Conservation (phyloP, 2,113 vertebrate species). For the Albula glossodonta region DNA sequence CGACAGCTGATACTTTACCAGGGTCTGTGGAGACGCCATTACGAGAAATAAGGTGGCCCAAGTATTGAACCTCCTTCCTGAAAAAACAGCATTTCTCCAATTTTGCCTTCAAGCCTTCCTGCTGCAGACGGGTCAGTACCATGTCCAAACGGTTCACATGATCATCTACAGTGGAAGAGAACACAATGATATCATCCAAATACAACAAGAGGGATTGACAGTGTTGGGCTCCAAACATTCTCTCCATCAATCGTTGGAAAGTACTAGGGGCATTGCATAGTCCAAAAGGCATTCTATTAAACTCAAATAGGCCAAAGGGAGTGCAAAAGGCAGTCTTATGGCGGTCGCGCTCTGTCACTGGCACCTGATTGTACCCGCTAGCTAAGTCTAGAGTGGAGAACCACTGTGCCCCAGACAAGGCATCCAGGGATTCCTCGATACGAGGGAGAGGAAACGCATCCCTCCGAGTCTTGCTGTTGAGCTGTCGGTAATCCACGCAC, state of each 20-base stretch:
- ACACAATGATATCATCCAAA: too few relatives aligned
- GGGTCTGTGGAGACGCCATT: background rate
- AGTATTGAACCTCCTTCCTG: background rate
- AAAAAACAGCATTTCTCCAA: background rate
- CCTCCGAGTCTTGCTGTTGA: background rate
- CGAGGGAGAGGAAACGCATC: background rate
- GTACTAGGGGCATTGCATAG: background rate
- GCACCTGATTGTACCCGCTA: background rate
- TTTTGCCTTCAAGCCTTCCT: too few relatives aligned
- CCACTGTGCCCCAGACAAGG: too few relatives aligned
- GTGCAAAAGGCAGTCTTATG: background rate
- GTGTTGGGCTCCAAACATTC: too few relatives aligned
- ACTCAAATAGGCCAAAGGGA: too few relatives aligned
- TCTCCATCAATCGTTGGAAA: background rate
- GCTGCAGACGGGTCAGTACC: too few relatives aligned
- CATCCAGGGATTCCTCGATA: constrained; percentile 3
- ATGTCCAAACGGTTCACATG: too few relatives aligned
- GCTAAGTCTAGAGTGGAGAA: background rate
- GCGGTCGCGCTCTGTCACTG: background rate
- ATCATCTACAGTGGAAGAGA: too few relatives aligned
- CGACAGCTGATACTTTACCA: background rate
- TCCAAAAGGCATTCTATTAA: background rate
- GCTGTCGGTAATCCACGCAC: constrained; percentile 7
- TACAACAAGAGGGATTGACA: background rate
- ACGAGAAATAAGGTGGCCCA: background rate